Percentiles rank a stretch among this genome's conserved stretches.
Evolutionary conservation across 2,113 vertebrate species (phyloP).

Genomic region (Coptodon bakossiorum): DNA sequence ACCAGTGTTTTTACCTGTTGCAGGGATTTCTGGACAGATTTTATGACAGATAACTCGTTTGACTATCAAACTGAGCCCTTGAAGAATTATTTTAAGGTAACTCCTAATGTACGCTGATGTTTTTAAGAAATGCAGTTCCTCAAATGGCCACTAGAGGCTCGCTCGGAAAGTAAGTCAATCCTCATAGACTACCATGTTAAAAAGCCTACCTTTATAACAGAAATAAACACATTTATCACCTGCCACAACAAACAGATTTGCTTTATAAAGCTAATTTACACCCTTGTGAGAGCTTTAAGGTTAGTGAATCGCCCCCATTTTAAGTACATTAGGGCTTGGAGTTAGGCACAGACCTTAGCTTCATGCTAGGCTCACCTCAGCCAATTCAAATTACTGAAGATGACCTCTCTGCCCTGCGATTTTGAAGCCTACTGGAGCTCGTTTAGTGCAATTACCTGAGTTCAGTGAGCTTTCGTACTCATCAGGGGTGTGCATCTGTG

Average conservation of each 20-base stretch:
- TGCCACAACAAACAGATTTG: neutral
- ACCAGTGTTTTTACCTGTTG: neutral
- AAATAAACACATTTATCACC: neutral
- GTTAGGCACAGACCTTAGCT: neutral
- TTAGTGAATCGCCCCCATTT: neutral
- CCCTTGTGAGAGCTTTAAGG: neutral
- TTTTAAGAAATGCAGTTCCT: neutral
- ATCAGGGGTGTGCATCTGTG: neutral
- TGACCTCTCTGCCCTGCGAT: neutral
- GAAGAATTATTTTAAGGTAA: neutral
- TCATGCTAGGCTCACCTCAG: neutral
- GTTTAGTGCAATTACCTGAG: neutral
- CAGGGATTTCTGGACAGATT: neutral
- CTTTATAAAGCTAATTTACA: neutral
- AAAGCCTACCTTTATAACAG: neutral
- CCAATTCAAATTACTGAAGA: neutral
- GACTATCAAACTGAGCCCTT: neutral
- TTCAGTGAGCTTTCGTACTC: neutral
- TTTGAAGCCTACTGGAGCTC: neutral
- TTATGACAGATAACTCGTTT: neutral
- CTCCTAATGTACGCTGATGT: neutral
- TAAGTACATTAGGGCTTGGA: neutral
- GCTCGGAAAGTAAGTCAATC: neutral
- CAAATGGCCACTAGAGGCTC: neutral
- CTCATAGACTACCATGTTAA: neutral